phyloP scores from a whole-genome alignment of 2,888 invertebrate species.

The Bombylius major region DNA sequence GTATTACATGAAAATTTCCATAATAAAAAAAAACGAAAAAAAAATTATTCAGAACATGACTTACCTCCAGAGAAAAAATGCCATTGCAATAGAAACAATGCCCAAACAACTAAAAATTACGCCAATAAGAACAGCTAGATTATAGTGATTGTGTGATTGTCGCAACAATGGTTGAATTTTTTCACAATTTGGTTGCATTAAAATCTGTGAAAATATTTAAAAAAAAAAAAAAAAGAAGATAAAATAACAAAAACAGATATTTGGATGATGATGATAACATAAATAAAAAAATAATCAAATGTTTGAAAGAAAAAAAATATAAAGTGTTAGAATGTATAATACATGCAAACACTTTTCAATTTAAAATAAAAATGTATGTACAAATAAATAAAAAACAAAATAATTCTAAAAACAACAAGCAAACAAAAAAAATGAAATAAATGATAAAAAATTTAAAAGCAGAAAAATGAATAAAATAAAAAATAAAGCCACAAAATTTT shows the following conservation, averaged over 20 bases:
- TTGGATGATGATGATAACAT: background rate
- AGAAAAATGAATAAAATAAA: background rate
- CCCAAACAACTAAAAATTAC: conserved; percentile 58
- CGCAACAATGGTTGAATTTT: conserved; percentile 45
- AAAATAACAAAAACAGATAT: background rate
- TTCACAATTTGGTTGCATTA: conserved; percentile 54
- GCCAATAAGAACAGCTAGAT: conserved; percentile 57
- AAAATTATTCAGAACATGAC: conserved; percentile 14
- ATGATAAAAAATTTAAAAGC: no score
- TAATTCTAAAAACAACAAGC: no score
- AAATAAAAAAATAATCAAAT: no score
- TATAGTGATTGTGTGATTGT: conserved; percentile 49
- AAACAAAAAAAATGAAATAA: background rate
- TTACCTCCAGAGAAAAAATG: conserved; percentile 64
- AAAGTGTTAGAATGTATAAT: no score
- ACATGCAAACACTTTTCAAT: no score
- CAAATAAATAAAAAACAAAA: background rate
- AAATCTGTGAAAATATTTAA: conserved; percentile 37
- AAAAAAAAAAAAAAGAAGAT: background rate
- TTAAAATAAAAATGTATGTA: background rate
- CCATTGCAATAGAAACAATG: conserved; percentile 52
- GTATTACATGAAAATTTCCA: no score
- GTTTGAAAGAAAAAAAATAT: no score
- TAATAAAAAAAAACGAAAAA: no score
- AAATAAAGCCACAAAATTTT: conserved; percentile 1